phyloP scores from a whole-genome alignment of 2,888 invertebrate genomes.

The Epirrita christyi region DNA sequence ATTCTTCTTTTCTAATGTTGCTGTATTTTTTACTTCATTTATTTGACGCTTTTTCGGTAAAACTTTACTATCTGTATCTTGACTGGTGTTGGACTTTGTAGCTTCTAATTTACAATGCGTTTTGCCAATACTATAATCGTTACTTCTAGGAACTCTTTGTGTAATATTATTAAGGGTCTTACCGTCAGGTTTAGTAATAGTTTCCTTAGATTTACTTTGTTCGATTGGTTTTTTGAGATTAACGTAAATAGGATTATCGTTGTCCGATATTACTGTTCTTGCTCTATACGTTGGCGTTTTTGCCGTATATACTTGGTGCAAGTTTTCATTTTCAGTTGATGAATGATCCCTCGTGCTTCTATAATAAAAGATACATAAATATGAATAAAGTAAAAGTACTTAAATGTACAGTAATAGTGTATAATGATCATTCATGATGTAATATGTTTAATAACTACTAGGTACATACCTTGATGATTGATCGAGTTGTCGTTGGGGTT shows the following conservation, averaged over 20 bases:
- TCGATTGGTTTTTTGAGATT: conserved; percentile 46
- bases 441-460: neutral
- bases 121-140: conserved; percentile 28
- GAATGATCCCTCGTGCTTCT: conserved; percentile 37
- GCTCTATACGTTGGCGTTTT: conserved; percentile 24
- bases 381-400: neutral
- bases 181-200: conserved; percentile 38
- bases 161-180: conserved; percentile 34
- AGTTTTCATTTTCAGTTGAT: conserved; percentile 34
- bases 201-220: conserved; percentile 32
- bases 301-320: conserved; percentile 14
- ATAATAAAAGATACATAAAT: conserved; percentile 21
- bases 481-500: conserved; percentile 37
- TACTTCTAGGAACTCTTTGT: conserved; percentile 31
- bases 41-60: conserved; percentile 3
- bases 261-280: conserved; percentile 40
- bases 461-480: conserved; percentile 43
- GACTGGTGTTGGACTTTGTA: conserved; percentile 23
- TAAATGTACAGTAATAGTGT: neutral
- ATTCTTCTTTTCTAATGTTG: conserved; percentile 22
- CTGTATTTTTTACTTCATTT: conserved; percentile 17
- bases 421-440: too few relatives aligned
- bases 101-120: conserved; percentile 32
- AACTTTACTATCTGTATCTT: conserved; percentile 12
- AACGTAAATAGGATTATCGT: conserved; percentile 50